phyloP scores from a whole-genome alignment of 2,113 vertebrate genomes.

The Chascanopsetta lugubris region DNA sequence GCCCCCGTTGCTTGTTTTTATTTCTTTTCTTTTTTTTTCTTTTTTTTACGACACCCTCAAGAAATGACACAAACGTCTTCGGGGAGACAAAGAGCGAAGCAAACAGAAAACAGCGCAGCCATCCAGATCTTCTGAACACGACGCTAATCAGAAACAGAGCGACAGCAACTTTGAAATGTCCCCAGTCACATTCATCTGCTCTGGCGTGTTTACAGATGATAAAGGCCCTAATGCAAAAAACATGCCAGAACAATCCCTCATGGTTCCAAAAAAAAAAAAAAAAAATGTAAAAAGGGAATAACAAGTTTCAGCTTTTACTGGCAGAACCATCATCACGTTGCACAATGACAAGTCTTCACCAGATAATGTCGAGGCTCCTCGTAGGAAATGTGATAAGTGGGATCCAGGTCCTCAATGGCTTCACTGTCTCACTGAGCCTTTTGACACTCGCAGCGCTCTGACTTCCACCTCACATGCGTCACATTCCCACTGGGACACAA shows the following conservation, averaged over 20 bases:
- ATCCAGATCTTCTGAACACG: slow-evolving; percentile 49
- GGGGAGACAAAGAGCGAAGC: slow-evolving; percentile 41
- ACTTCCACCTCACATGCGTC: slow-evolving; percentile 50
- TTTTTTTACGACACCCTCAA: slow-evolving; percentile 39
- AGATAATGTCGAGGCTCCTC: slow-evolving; percentile 1
- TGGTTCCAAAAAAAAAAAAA: no score
- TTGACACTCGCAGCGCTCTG: slow-evolving; percentile 53
- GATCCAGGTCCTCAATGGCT: slow-evolving; percentile 9
- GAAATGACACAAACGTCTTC: slow-evolving; percentile 59
- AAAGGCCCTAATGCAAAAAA: slow-evolving; percentile 53
- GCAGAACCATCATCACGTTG: slow-evolving; percentile 12
- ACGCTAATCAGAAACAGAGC: slow-evolving; percentile 67
- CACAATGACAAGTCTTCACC: background rate
- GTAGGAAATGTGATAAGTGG: background rate
- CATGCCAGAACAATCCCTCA: slow-evolving; percentile 30
- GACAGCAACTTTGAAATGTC: slow-evolving; percentile 62
- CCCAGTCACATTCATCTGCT: slow-evolving; percentile 55
- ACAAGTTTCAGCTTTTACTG: slow-evolving; percentile 21
- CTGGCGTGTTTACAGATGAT: slow-evolving; percentile 63
- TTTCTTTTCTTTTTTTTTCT: slow-evolving; percentile 34
- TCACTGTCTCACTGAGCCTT: slow-evolving; percentile 54
- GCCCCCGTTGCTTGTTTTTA: no score
- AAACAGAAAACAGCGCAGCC: slow-evolving; percentile 64
- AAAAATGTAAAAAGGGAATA: slow-evolving; percentile 26
- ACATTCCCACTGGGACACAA: slow-evolving; percentile 59